These are phyloP conservation scores for Gonioctena quinquepunctata DNA, from an alignment of 1,140 invertebrate genomes.

Conservation along the genomic window DNA sequence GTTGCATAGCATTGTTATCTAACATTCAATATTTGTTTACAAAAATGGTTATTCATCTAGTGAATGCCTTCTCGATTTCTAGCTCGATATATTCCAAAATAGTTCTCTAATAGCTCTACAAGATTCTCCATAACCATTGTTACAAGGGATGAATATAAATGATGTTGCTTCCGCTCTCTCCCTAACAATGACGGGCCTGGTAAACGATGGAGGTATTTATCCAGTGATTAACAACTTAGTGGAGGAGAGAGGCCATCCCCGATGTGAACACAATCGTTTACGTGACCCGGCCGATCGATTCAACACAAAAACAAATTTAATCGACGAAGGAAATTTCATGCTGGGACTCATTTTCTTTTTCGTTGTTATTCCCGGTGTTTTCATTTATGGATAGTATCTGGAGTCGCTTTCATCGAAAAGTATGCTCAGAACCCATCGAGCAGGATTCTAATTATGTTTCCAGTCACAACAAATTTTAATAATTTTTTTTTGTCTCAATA, in stretches of 20 bases:
- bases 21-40: no score
- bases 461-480: no score
- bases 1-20: no score
- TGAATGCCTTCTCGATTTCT: no score
- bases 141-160: conserved; percentile 15
- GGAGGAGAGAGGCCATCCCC: conserved; percentile 6
- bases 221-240: conserved; percentile 16
- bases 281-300: neutral
- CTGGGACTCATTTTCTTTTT: neutral
- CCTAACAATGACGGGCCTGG: neutral
- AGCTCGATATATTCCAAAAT: neutral
- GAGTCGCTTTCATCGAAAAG: no score
- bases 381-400: neutral
- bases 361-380: neutral
- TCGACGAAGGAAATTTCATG: neutral
- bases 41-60: no score
- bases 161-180: neutral
- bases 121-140: neutral
- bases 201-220: conserved; percentile 16
- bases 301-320: conserved; percentile 2
- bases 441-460: no score
- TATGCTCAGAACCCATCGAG: no score
- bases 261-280: neutral
- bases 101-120: neutral
- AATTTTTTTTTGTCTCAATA: no score